Conservation (phyloP, 2,888 invertebrate species). For the Hirtodrosophila alboralis region DNA sequence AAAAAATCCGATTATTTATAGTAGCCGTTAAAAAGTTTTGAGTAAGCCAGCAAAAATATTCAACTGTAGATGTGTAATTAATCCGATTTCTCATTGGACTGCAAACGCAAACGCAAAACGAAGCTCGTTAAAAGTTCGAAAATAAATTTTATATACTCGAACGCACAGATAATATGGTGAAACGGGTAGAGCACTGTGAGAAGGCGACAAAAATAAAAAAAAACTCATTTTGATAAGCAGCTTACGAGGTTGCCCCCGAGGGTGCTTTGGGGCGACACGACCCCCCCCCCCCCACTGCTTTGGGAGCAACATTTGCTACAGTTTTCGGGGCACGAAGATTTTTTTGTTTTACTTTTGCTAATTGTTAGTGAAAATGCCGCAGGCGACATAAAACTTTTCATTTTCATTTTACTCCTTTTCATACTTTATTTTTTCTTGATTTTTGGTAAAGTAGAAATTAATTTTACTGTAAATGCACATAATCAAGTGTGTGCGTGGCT, state of each 20-base stretch:
- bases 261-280: background rate
- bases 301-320: conserved; percentile 23
- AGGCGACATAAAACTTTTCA: conserved; percentile 62
- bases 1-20: conserved; percentile 17
- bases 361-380: conserved; percentile 67
- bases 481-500: no score
- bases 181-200: conserved; percentile 10
- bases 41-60: conserved; percentile 3
- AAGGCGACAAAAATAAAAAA: conserved; percentile 19
- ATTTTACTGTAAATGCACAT: conserved; percentile 77
- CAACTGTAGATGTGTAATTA: conserved; percentile 47
- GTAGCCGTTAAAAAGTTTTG: conserved; percentile 14
- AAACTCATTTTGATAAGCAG: conserved; percentile 70
- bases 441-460: conserved; percentile 69
- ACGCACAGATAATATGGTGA: conserved; percentile 57
- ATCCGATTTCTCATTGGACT: conserved; percentile 32
- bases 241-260: conserved; percentile 45
- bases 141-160: conserved; percentile 68
- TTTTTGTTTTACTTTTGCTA: conserved; percentile 63
- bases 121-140: conserved; percentile 67
- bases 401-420: conserved; percentile 8
- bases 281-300: conserved; percentile 29
- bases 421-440: conserved; percentile 11
- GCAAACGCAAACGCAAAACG: conserved; percentile 25
- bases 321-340: conserved; percentile 28